phyloP scores from a whole-genome alignment of 2,888 invertebrate genomes.

The Apoda limacodes region DNA sequence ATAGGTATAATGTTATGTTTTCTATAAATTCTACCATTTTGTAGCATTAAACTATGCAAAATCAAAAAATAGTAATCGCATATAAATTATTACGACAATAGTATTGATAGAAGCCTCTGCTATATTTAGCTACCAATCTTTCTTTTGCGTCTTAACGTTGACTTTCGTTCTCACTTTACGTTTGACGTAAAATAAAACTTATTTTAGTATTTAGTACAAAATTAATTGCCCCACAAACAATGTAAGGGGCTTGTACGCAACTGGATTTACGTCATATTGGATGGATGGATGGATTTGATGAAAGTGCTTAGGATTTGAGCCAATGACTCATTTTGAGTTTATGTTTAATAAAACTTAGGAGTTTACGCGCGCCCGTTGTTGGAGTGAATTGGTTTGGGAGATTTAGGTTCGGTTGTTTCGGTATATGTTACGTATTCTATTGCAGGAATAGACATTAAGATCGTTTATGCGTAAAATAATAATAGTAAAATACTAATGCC shows the following conservation, averaged over 20 bases:
- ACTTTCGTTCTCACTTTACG: constrained; percentile 28
- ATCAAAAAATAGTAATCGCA: too few species aligned
- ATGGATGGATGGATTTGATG: constrained; percentile 32
- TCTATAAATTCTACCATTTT: too few species aligned
- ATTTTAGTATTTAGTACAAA: constrained; percentile 58
- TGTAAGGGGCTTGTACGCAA: constrained; percentile 20
- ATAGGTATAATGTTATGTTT: too few species aligned
- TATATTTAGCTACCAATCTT: constrained; percentile 16
- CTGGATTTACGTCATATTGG: constrained; percentile 40
- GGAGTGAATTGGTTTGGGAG: constrained; percentile 15
- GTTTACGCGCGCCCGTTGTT: constrained; percentile 13
- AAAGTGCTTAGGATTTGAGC: constrained; percentile 22
- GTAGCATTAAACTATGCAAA: too few species aligned
- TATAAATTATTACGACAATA: too few species aligned
- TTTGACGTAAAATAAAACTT: constrained; percentile 41
- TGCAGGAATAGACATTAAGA: too few species aligned
- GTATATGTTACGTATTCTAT: too few species aligned
- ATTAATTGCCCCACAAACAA: constrained; percentile 52
- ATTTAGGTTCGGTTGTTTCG: too few species aligned
- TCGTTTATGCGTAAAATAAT: too few species aligned
- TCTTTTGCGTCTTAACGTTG: constrained; percentile 24
- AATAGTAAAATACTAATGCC: too few species aligned
- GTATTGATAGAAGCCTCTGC: constrained; percentile 21
- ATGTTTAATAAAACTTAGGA: constrained; percentile 20
- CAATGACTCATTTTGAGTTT: constrained; percentile 23